phyloP scores from a whole-genome alignment of 2,888 invertebrate species.

The Ormyrus thymus region DNA sequence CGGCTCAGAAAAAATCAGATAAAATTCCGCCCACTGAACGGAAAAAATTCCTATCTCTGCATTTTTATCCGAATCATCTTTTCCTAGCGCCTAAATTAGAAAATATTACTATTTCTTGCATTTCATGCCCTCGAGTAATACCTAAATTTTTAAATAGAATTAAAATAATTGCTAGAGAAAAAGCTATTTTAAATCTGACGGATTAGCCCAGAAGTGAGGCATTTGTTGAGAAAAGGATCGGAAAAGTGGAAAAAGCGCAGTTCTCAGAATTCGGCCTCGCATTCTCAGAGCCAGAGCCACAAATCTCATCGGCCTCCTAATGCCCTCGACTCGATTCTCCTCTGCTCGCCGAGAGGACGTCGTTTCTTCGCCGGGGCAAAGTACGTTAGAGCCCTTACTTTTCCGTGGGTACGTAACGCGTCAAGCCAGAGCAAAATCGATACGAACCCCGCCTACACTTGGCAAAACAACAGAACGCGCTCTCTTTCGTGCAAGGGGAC shows the following conservation, averaged over 20 bases:
- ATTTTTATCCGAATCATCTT: too few relatives aligned
- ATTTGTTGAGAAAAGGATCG: too few relatives aligned
- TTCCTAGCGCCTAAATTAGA: too few relatives aligned
- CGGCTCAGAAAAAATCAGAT: too few relatives aligned
- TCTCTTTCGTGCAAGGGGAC: neutral
- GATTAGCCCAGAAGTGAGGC: too few relatives aligned
- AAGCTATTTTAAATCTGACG: too few relatives aligned
- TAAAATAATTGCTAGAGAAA: too few relatives aligned
- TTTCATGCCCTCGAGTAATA: too few relatives aligned
- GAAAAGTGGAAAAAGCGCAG: neutral
- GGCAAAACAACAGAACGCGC: slow-evolving; percentile 42
- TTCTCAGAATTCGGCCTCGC: neutral
- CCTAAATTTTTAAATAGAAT: too few relatives aligned
- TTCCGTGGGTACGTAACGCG: neutral
- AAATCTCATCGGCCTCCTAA: slow-evolving; percentile 36
- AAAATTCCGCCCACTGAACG: too few relatives aligned
- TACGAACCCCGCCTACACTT: slow-evolving; percentile 48
- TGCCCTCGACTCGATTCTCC: slow-evolving; percentile 17
- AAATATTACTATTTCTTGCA: too few relatives aligned
- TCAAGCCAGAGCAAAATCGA: slow-evolving; percentile 41
- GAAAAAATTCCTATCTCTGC: too few relatives aligned
- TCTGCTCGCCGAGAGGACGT: neutral
- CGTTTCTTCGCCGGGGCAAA: neutral
- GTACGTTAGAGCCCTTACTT: slow-evolving; percentile 3
- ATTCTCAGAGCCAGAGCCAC: neutral